Conservation (phyloP, 2,113 vertebrate species). For the Crotophaga sulcirostris region DNA sequence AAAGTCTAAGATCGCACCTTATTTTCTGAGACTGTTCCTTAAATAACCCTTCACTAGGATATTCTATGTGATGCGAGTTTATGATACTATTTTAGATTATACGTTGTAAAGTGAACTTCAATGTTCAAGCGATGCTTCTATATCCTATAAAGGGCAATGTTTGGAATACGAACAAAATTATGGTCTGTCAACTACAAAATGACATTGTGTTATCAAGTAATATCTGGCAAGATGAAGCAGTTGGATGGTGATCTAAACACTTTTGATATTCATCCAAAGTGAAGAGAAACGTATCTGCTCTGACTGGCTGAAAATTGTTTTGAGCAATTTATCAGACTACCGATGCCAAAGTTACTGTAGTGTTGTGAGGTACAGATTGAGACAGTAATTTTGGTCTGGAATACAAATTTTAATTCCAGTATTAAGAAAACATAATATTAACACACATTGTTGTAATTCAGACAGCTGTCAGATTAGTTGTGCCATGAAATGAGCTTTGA, state of each 20-base stretch:
- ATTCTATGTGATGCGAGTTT: not conserved
- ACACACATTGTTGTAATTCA: constrained; percentile 46
- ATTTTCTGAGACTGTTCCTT: constrained; percentile 23
- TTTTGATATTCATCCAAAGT: constrained; percentile 65
- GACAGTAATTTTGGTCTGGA: constrained; percentile 52
- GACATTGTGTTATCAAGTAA: constrained; percentile 55
- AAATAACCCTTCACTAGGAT: constrained; percentile 2
- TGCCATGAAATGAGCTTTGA: constrained; percentile 42
- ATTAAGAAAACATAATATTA: constrained; percentile 58
- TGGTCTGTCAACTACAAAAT: constrained; percentile 53
- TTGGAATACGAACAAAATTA: constrained; percentile 67
- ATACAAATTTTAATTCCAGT: constrained; percentile 26
- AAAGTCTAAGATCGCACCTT: not conserved
- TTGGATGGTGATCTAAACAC: constrained; percentile 32
- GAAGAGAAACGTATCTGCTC: constrained; percentile 66
- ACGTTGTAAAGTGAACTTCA: constrained; percentile 3
- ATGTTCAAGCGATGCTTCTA: not conserved
- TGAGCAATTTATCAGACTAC: constrained; percentile 57
- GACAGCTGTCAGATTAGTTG: constrained; percentile 43
- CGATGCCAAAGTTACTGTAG: constrained; percentile 40
- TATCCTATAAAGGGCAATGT: constrained; percentile 55
- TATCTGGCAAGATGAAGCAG: constrained; percentile 52
- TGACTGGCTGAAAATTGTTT: constrained; percentile 60
- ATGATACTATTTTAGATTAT: not conserved
- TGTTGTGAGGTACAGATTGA: constrained; percentile 13